These are phyloP conservation scores for Dolichoris vasculosae DNA, from an alignment of 1,140 invertebrate species.

Conservation along the genomic window DNA sequence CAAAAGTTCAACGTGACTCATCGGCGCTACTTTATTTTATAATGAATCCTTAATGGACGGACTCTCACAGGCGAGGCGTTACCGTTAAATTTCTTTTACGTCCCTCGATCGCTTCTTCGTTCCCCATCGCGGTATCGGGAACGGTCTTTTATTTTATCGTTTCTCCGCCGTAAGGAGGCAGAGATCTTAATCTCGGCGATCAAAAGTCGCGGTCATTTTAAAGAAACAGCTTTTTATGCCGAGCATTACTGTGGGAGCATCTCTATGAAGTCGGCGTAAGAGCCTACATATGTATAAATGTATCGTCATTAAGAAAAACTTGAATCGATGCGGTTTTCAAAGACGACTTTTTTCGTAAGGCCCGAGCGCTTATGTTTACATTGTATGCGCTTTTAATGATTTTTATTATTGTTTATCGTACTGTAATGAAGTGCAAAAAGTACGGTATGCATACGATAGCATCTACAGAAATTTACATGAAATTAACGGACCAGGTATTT, in stretches of 20 bases:
- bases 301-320: conserved; percentile 20
- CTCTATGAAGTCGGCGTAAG: not conserved
- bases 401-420: not conserved
- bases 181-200: conserved; percentile 46
- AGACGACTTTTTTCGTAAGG: not conserved
- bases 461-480: not conserved
- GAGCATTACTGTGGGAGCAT: conserved; percentile 15
- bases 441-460: not conserved
- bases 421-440: not conserved
- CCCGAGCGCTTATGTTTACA: not conserved
- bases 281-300: conserved; percentile 1
- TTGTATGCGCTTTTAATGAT: not conserved
- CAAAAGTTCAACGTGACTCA: conserved; percentile 33
- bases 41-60: conserved; percentile 42
- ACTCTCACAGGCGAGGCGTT: conserved; percentile 39
- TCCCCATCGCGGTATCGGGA: conserved; percentile 20
- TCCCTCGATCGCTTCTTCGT: not conserved
- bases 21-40: conserved; percentile 38
- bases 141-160: conserved; percentile 34
- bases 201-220: conserved; percentile 22
- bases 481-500: not conserved
- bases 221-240: conserved; percentile 40
- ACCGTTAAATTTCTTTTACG: conserved; percentile 50
- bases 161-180: conserved; percentile 1
- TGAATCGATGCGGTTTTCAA: conserved; percentile 23